These are phyloP conservation scores for Varecia variegata DNA, from an alignment of 2,797 vertebrate genomes.

Conservation along the genomic window DNA sequence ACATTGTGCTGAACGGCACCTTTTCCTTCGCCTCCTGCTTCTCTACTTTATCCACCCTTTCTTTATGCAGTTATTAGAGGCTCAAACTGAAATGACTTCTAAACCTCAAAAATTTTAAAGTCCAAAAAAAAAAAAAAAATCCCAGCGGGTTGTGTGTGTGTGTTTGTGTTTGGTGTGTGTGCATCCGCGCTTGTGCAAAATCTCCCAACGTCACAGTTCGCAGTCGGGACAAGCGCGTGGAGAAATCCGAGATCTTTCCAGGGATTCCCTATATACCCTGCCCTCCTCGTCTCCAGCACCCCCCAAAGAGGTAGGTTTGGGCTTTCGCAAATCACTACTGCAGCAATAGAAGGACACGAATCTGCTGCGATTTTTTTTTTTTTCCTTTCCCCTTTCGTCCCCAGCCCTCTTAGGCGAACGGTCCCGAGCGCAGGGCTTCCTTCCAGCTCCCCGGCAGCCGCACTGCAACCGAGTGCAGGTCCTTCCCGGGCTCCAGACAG, in stretches of 20 bases:
- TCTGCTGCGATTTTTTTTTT: not conserved
- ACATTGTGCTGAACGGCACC: not conserved
- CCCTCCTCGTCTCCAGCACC: not conserved
- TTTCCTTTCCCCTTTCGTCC: no score
- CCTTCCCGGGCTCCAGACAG: not conserved
- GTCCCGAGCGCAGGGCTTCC: constrained; percentile 17
- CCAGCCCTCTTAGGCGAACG: not conserved
- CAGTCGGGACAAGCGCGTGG: not conserved
- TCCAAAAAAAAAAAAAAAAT: not conserved
- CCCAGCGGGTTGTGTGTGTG: not conserved
- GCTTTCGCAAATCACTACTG: not conserved
- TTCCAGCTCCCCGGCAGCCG: not conserved
- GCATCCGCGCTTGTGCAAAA: constrained; percentile 61
- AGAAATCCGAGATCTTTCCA: constrained; percentile 39
- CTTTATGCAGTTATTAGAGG: not conserved
- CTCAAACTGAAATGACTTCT: not conserved
- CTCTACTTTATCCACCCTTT: not conserved
- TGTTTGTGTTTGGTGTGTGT: constrained; percentile 36
- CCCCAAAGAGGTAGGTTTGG: constrained; percentile 20
- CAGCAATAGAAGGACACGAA: not conserved
- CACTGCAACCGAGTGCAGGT: not conserved
- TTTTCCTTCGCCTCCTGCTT: not conserved
- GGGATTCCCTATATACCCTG: not conserved
- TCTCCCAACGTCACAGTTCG: constrained; percentile 57
- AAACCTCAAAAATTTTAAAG: not conserved